Conservation (phyloP, 2,888 invertebrate species). For the Trachelus stipa region DNA sequence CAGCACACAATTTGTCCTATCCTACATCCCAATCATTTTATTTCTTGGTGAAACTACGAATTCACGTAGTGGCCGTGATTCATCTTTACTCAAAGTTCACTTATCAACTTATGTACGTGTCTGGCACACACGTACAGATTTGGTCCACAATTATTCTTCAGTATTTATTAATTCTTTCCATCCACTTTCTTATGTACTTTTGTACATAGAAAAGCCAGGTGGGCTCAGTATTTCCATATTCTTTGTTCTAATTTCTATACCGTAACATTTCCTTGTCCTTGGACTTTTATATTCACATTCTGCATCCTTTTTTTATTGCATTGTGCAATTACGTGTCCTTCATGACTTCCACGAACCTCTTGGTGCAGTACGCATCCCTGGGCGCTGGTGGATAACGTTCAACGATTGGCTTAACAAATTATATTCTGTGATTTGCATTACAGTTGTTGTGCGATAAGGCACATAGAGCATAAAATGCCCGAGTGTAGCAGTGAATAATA, state of each 20-base stretch:
- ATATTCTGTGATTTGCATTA: slow-evolving; percentile 65
- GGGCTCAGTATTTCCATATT: background rate
- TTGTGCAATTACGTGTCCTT: background rate
- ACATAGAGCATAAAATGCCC: slow-evolving; percentile 61
- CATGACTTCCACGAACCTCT: slow-evolving; percentile 13
- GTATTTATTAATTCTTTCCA: background rate
- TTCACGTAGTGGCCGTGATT: background rate
- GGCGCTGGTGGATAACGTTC: slow-evolving; percentile 52
- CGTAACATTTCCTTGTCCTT: background rate
- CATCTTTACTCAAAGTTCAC: background rate
- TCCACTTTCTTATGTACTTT: background rate
- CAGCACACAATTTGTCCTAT: background rate
- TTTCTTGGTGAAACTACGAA: background rate
- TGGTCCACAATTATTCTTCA: background rate
- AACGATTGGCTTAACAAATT: slow-evolving; percentile 61
- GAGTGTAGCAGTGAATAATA: slow-evolving; percentile 62
- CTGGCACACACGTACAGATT: background rate
- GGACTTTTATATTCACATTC: background rate
- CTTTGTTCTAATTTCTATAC: background rate
- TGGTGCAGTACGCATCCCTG: slow-evolving; percentile 29
- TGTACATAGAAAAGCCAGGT: background rate
- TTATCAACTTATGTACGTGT: background rate
- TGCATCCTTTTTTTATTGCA: background rate
- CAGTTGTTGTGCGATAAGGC: slow-evolving; percentile 63
- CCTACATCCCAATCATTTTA: background rate